phyloP scores from a whole-genome alignment of 2,888 invertebrate genomes.

The Nomada goodeniana region DNA sequence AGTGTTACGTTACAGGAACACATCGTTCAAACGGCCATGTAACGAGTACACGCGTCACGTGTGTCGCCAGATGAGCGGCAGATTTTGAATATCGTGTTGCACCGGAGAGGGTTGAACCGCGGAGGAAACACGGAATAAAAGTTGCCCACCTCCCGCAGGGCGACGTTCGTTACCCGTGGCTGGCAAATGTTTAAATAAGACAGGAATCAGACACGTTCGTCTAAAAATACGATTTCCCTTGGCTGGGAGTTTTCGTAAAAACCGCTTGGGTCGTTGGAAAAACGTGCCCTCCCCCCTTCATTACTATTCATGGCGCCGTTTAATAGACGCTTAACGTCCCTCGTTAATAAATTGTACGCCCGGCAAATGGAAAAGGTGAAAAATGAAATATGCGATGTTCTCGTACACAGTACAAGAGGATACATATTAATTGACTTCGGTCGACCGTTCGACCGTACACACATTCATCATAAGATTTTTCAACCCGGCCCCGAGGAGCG shows the following conservation, averaged over 20 bases:
- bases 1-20: slow-evolving; percentile 71
- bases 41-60: slow-evolving; percentile 67
- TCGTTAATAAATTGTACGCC: slow-evolving; percentile 27
- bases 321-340: slow-evolving; percentile 23
- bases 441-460: slow-evolving; percentile 24
- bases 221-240: slow-evolving; percentile 1
- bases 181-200: background rate
- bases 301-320: slow-evolving; percentile 29
- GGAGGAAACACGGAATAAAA: slow-evolving; percentile 42
- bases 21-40: slow-evolving; percentile 60
- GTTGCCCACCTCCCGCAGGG: slow-evolving; percentile 24
- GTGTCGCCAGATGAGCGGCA: slow-evolving; percentile 67
- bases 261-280: background rate
- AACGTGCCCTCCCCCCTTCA: slow-evolving; percentile 3
- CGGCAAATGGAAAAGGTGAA: background rate
- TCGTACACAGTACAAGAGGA: background rate
- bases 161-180: background rate
- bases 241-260: background rate
- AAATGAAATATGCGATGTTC: background rate
- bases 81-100: slow-evolving; percentile 71
- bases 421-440: slow-evolving; percentile 34
- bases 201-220: background rate
- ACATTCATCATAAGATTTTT: slow-evolving; percentile 51
- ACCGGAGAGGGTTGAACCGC: slow-evolving; percentile 50
- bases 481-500: background rate